phyloP scores from a whole-genome alignment of 92 coral and sea anemone genomes.

The Desmophyllum pertusum region DNA sequence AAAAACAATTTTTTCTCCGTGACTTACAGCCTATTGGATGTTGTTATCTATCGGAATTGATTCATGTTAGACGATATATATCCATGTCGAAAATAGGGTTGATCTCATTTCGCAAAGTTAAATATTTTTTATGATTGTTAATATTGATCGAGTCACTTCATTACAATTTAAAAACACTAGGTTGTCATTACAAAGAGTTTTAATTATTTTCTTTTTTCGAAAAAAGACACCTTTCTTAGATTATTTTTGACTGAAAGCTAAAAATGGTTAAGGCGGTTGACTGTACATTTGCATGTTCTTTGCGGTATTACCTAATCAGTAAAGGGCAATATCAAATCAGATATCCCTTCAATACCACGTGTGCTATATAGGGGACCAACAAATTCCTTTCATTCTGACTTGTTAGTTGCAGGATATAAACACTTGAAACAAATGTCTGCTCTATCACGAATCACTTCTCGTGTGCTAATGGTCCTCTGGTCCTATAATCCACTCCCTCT shows the following conservation, averaged over 20 bases:
- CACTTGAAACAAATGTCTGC: neutral
- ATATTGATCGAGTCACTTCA: neutral
- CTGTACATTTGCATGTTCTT: neutral
- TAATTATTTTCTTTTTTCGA: neutral
- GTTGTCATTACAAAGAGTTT: neutral
- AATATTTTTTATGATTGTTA: neutral
- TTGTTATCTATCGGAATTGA: neutral
- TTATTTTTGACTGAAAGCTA: neutral
- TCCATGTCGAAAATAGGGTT: neutral
- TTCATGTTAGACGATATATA: neutral
- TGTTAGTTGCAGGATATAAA: neutral
- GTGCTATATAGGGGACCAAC: neutral
- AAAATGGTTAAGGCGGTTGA: neutral
- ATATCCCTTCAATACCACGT: neutral
- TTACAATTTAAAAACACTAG: neutral
- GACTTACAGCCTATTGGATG: neutral
- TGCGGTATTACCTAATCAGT: neutral
- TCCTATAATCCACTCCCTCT: no score
- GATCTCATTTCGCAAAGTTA: conserved; percentile 2
- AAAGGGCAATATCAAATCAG: neutral
- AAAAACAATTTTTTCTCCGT: neutral
- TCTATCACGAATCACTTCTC: neutral
- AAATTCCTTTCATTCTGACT: neutral
- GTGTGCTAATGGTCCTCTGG: neutral
- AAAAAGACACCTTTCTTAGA: neutral